Percentiles rank a stretch among this genome's conserved stretches.
phyloP scores from a whole-genome alignment of 2,113 vertebrate species.

The Phalacrocorax carbo region DNA sequence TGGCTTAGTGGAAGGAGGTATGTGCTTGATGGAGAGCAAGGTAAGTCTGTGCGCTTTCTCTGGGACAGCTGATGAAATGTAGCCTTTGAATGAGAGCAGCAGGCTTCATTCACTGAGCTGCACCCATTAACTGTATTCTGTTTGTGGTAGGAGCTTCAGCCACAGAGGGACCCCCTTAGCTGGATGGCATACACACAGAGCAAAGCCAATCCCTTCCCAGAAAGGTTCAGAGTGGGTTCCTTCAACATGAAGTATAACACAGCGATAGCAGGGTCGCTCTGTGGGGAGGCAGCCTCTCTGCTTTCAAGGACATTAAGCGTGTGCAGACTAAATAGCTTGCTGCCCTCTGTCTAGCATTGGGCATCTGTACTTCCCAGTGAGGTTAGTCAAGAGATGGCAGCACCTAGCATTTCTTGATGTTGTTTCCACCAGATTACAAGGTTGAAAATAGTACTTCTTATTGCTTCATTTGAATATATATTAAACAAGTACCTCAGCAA shows the following conservation, averaged over 20 bases:
- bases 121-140: neutral
- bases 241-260: neutral
- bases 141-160: neutral
- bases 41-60: neutral
- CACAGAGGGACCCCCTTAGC: neutral
- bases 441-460: neutral
- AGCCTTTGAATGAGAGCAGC: neutral
- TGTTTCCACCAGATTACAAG: neutral
- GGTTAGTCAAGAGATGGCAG: neutral
- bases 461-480: neutral
- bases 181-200: neutral
- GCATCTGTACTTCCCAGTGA: neutral
- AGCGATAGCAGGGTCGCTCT: neutral
- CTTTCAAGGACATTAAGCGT: neutral
- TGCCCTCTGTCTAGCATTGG: neutral
- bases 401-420: neutral
- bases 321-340: neutral
- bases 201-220: neutral
- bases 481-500: neutral
- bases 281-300: neutral
- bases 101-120: accelerated
- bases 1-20: slow-evolving; percentile 87
- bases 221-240: neutral
- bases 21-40: neutral
- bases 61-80: neutral